Conservation (phyloP, 2,888 invertebrate species). For the Sphaeridia pumilis region DNA sequence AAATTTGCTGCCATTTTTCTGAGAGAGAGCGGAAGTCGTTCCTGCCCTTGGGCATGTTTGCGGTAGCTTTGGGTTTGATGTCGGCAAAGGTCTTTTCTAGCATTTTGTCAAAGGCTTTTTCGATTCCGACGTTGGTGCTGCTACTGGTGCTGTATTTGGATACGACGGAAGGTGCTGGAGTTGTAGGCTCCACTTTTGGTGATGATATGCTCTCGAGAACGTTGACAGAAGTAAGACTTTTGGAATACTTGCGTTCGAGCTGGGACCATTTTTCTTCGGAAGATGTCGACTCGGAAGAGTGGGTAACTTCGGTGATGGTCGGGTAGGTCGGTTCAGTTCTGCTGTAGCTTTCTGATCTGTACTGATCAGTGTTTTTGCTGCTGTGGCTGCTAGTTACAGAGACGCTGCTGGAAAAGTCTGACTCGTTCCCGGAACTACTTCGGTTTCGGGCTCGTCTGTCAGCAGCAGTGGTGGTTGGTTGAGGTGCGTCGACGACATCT, state of each 20-base stretch:
- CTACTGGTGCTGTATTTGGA: not conserved
- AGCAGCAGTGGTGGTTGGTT: constrained; percentile 11
- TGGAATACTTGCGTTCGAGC: constrained; percentile 37
- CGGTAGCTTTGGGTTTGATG: constrained; percentile 16
- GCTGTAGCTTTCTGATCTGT: too few species aligned
- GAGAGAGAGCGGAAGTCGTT: constrained; percentile 39
- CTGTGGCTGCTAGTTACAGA: constrained; percentile 22
- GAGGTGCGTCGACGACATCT: not conserved
- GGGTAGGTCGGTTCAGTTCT: not conserved
- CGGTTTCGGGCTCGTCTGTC: constrained; percentile 30
- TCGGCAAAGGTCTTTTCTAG: constrained; percentile 21
- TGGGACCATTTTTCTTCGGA: constrained; percentile 34
- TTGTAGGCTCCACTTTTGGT: not conserved
- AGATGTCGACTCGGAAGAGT: constrained; percentile 5
- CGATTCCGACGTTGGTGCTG: constrained; percentile 29
- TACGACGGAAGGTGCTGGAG: not conserved
- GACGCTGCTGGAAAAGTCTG: constrained; percentile 30
- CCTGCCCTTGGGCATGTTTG: constrained; percentile 28
- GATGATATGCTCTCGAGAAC: constrained; percentile 13
- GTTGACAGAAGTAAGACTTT: constrained; percentile 34
- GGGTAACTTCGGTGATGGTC: not conserved
- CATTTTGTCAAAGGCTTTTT: constrained; percentile 34
- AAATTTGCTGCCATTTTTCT: constrained; percentile 39
- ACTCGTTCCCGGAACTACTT: constrained; percentile 33
- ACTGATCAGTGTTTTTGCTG: too few species aligned